Evolutionary conservation across 2,797 vertebrate species (phyloP).

Genomic region (Falco concolor): DNA sequence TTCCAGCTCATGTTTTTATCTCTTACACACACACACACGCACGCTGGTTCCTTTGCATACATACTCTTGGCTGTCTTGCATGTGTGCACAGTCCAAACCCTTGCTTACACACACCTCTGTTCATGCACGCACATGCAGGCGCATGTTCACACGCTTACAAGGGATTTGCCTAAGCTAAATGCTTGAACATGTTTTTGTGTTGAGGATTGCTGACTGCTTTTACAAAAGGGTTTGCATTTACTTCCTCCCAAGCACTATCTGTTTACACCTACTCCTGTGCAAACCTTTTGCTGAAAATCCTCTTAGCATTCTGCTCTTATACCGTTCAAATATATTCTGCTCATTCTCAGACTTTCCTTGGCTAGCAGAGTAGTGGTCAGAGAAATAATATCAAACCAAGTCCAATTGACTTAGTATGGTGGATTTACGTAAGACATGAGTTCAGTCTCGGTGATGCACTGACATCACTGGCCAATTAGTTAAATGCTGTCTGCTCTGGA

Average conservation of each 20-base stretch:
- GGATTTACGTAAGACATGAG: neutral
- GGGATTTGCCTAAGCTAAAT: neutral
- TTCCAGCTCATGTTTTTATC: constrained; percentile 54
- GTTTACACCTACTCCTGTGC: neutral
- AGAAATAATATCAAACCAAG: neutral
- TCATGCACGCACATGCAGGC: neutral
- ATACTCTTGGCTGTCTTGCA: neutral
- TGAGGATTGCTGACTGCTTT: neutral
- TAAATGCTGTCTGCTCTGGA: neutral
- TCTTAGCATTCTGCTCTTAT: neutral
- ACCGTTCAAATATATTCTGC: neutral
- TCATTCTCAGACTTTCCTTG: neutral
- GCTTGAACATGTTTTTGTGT: neutral
- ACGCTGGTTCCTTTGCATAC: neutral
- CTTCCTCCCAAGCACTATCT: neutral
- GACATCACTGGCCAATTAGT: neutral
- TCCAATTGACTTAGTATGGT: neutral
- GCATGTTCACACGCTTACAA: neutral
- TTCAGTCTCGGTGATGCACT: neutral
- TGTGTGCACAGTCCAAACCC: neutral
- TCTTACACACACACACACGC: neutral
- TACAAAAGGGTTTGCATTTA: neutral
- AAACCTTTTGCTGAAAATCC: neutral
- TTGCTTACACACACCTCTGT: neutral
- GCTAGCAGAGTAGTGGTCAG: neutral